A percentile compares a stretch with the other conserved stretches of the same genome.
Conservation (phyloP, 2,888 invertebrate genomes). For the Muschampia plurimacula region DNA sequence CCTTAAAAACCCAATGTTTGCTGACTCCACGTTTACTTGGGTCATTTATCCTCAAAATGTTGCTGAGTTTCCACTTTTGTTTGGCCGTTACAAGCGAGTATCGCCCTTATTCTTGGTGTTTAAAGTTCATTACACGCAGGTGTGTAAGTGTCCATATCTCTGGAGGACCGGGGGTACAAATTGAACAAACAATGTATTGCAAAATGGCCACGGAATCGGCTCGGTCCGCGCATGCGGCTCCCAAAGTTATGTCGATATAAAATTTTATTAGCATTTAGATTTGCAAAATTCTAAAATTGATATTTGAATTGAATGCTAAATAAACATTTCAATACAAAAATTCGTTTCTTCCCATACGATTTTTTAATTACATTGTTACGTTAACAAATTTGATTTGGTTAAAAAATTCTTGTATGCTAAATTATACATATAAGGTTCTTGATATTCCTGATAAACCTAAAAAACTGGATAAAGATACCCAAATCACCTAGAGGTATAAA, state of each 20-base stretch:
- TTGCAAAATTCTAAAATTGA: not conserved
- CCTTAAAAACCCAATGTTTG: conserved; percentile 16
- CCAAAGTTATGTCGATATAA: conserved; percentile 52
- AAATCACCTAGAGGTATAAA: too few relatives aligned
- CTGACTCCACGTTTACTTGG: conserved; percentile 22
- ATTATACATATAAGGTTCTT: too few relatives aligned
- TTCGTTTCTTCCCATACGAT: too few relatives aligned
- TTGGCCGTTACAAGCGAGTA: conserved; percentile 41
- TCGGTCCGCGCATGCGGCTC: conserved; percentile 46
- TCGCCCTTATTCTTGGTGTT: conserved; percentile 44
- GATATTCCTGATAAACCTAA: too few relatives aligned
- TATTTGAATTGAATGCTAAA: not conserved
- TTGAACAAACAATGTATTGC: conserved; percentile 82
- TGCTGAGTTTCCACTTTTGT: conserved; percentile 18
- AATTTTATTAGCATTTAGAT: conserved; percentile 6
- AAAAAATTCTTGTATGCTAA: too few relatives aligned
- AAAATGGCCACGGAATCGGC: conserved; percentile 71
- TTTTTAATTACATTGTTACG: too few relatives aligned
- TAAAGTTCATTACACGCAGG: conserved; percentile 47
- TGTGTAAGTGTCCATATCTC: conserved; percentile 58
- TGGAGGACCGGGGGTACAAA: conserved; percentile 67
- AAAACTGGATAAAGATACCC: too few relatives aligned
- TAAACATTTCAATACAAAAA: too few relatives aligned
- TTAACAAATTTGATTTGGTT: too few relatives aligned
- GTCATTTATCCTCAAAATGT: conserved; percentile 25